Base-by-base conservation (phyloP, 2,113 vertebrate genomes). In the Daboia siamensis region DNA sequence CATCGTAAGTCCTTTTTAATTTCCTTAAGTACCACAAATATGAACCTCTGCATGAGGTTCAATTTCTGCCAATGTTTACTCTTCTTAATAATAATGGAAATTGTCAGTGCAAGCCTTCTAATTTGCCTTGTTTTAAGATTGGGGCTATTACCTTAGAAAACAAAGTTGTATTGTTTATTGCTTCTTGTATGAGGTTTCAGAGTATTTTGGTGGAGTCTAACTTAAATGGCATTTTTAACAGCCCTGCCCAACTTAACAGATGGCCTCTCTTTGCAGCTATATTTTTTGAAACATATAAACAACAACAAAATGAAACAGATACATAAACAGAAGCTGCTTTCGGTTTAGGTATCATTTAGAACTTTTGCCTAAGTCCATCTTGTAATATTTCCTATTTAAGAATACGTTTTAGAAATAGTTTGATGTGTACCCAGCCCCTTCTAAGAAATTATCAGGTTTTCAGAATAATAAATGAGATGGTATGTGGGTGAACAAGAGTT, bases 1-100 rank as follows among this genome's bases (percentile, higher is more conserved):
- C 99, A 99, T 96, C 99, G 99, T 99, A 97, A 99, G 99, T 98
- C 93, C 52, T 33, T 80, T 44, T 80, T 10, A 20, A 80, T 80
- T 80, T 51, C 48, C 9, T 1, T 26, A 33, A 2, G 5, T 12
- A 33, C 33, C 1, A 3, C 8, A 24, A 15, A 26, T 33, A 69
- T 4, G 1, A 48, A 44, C 2, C 15, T 55, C 29, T 51, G 10
- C 7, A 44, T 26, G n/a, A n/a, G 48, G 4, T 88, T 69, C 46
- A 29, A 17, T 69, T 80, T 39, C 56, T 85, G 21, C 20, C 39
- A 56, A 2, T 51, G 15, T 86, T 92, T 26, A n/a, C 39, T 21
- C 1, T 11, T 64, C 12, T 13, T 87, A 86, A 2, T 46, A 8
- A 23, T 39, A 9, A 12, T 87, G 21, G 74, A 91, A 46, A 54